These are phyloP conservation scores for Phallusia fumigata DNA, from an alignment of 23 tunicate species.

Conservation along the genomic window DNA sequence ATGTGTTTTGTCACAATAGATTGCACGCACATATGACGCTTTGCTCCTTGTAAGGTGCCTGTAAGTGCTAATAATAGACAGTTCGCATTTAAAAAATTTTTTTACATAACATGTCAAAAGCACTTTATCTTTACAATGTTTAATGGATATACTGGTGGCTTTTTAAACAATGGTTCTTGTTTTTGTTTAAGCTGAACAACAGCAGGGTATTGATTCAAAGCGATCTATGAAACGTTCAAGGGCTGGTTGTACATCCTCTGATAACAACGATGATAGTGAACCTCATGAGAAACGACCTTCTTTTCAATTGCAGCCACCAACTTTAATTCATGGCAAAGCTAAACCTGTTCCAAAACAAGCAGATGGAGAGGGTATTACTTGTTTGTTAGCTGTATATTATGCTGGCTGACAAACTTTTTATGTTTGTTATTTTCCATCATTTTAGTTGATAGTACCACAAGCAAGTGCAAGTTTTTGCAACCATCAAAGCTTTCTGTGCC, in stretches of 20 bases:
- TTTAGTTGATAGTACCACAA: not conserved
- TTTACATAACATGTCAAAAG: too few relatives aligned
- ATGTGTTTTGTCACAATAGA: too few relatives aligned
- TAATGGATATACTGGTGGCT: too few relatives aligned
- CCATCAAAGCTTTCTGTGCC: slow-evolving; percentile 42
- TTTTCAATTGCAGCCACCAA: slow-evolving; percentile 71
- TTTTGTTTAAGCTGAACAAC: not conserved
- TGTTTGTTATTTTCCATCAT: not conserved
- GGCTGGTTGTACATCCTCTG: not conserved
- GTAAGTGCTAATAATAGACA: too few relatives aligned
- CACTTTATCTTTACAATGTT: too few relatives aligned
- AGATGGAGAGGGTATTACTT: slow-evolving; percentile 29
- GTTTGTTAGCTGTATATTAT: too few relatives aligned
- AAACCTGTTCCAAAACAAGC: slow-evolving; percentile 66
- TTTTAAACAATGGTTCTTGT: too few relatives aligned
- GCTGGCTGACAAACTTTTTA: not conserved
- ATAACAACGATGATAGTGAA: slow-evolving; percentile 38
- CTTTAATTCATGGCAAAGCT: slow-evolving; percentile 76
- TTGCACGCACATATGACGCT: too few relatives aligned
- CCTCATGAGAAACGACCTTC: slow-evolving; percentile 77
- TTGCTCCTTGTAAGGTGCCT: too few relatives aligned
- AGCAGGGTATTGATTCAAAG: not conserved
- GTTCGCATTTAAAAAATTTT: too few relatives aligned
- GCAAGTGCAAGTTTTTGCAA: slow-evolving; percentile 48
- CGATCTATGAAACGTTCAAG: not conserved